Evolutionary conservation across 2,888 invertebrate species (phyloP).

Genomic region (Aspidiotus rigidus): DNA sequence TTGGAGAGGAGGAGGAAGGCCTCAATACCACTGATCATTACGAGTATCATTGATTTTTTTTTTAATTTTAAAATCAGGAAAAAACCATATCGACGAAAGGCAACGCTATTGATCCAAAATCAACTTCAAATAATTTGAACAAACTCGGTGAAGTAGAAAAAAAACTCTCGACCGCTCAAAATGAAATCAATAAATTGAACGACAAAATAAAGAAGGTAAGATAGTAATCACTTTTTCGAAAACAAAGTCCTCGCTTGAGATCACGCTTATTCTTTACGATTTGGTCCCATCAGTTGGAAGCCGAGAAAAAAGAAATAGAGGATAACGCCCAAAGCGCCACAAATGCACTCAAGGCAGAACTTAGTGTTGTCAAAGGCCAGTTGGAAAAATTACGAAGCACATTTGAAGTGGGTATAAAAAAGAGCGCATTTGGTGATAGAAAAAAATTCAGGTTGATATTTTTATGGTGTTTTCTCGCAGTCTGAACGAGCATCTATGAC

Average conservation of each 20-base stretch:
- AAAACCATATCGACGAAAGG: conserved; percentile 7
- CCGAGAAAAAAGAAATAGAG: conserved; percentile 56
- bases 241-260: too few species aligned
- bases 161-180: conserved; percentile 17
- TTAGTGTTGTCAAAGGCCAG: conserved; percentile 56
- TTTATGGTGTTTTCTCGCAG: conserved; percentile 41
- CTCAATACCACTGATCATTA: too few species aligned
- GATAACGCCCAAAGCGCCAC: conserved; percentile 46
- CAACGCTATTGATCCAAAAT: neutral
- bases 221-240: neutral
- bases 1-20: too few species aligned
- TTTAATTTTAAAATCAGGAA: neutral
- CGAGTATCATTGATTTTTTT: too few species aligned
- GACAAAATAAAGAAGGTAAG: conserved; percentile 20
- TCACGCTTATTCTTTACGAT: neutral
- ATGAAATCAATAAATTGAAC: conserved; percentile 17
- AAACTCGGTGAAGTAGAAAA: conserved; percentile 1
- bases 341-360: conserved; percentile 47
- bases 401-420: conserved; percentile 19
- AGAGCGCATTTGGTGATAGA: neutral
- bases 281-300: conserved; percentile 40
- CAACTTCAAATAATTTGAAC: neutral
- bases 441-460: neutral
- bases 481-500: conserved; percentile 55
- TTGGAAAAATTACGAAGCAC: conserved; percentile 45